Conservation (phyloP, 2,113 vertebrate species). For the Hirundichthys speculiger region DNA sequence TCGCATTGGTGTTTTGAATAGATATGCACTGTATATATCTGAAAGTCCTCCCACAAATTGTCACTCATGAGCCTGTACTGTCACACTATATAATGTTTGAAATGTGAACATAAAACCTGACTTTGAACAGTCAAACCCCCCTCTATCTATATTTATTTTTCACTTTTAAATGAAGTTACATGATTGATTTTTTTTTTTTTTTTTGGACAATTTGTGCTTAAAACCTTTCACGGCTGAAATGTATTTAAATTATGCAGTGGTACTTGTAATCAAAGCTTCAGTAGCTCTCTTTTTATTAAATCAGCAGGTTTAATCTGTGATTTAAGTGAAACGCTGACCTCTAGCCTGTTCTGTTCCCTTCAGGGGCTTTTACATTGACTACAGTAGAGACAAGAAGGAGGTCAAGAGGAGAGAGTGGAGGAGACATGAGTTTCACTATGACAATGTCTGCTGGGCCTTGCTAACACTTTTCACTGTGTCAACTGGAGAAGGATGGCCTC, state of each 20-base stretch:
- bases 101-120: slow-evolving; percentile 4
- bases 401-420: slow-evolving; percentile 96
- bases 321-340: slow-evolving; percentile 30
- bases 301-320: slow-evolving; percentile 17
- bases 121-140: background rate
- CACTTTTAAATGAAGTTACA: no score
- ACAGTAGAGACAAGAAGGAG: slow-evolving; percentile 94
- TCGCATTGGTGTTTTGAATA: slow-evolving; percentile 8
- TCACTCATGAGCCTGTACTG: slow-evolving; percentile 14
- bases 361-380: slow-evolving; percentile 97
- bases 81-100: background rate
- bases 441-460: slow-evolving; percentile 98
- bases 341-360: slow-evolving; percentile 30
- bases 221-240: no score
- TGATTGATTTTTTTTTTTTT: no score
- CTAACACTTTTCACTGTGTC: slow-evolving; percentile 99
- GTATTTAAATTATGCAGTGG: no score
- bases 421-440: slow-evolving; percentile 97
- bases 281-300: slow-evolving; percentile 13
- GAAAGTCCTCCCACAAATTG: slow-evolving; percentile 20
- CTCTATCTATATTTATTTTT: no score
- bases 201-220: no score
- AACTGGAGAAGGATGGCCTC: slow-evolving; percentile 97
- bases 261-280: background rate
- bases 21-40: slow-evolving; percentile 5